A percentile compares a stretch with the other conserved stretches of the same genome.
Evolutionary conservation across 37 sponge, comb jelly and placozoan species (phyloP).

Genomic region (Oopsacas minuta): DNA sequence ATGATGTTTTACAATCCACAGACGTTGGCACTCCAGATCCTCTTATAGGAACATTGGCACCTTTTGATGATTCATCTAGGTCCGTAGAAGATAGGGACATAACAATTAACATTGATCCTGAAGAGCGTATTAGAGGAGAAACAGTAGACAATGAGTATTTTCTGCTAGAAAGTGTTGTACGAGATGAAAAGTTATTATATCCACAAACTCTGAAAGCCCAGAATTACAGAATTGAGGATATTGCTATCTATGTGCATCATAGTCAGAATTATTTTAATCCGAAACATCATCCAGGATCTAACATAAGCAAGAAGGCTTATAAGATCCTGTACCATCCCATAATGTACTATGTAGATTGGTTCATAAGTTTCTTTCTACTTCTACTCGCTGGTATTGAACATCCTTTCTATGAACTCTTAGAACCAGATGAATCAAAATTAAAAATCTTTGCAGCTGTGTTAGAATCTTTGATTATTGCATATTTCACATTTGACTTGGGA

Average conservation of each 20-base stretch:
- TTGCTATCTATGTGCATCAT: background rate
- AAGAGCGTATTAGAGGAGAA: background rate
- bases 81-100: background rate
- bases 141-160: background rate
- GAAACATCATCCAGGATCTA: background rate
- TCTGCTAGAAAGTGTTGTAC: background rate
- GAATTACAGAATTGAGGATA: background rate
- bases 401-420: background rate
- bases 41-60: background rate
- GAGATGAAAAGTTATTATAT: background rate
- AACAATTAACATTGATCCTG: background rate
- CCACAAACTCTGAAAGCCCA: background rate
- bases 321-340: background rate
- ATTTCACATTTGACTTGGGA: background rate
- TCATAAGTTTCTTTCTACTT: background rate
- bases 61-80: background rate
- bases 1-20: background rate
- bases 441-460: background rate
- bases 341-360: background rate
- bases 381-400: background rate
- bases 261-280: conserved; percentile 4
- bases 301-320: background rate
- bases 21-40: background rate
- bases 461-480: background rate
- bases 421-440: background rate